Conservation (phyloP, 1,140 invertebrate species). For the Drosophila insularis region DNA sequence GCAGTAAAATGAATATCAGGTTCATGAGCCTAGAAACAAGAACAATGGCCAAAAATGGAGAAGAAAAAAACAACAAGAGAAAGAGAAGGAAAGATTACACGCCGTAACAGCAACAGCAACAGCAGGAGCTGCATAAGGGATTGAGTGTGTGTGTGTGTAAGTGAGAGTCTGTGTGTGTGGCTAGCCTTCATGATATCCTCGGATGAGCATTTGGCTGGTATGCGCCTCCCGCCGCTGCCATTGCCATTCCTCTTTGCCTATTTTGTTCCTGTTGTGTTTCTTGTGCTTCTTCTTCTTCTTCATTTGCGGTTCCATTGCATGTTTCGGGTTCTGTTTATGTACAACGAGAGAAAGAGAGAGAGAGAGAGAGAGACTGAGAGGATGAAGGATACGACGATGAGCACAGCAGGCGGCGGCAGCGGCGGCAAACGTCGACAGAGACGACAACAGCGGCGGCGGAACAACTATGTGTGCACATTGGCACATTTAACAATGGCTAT, state of each 20-base stretch:
- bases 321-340: constrained; percentile 71
- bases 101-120: neutral
- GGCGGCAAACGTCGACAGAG: constrained; percentile 1
- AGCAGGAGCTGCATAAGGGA: constrained; percentile 6
- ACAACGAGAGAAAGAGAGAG: constrained; percentile 44
- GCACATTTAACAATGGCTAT: constrained; percentile 74
- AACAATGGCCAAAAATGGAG: constrained; percentile 8
- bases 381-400: constrained; percentile 51
- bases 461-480: constrained; percentile 73
- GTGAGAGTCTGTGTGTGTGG: constrained; percentile 22
- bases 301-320: constrained; percentile 20
- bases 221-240: constrained; percentile 33
- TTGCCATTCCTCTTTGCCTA: constrained; percentile 16
- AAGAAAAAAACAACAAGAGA: neutral
- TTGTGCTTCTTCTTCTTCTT: constrained; percentile 5
- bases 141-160: constrained; percentile 7
- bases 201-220: constrained; percentile 67
- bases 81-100: neutral
- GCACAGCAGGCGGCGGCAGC: constrained; percentile 41
- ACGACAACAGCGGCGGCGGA: constrained; percentile 37
- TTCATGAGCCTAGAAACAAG: constrained; percentile 5
- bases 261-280: constrained; percentile 38
- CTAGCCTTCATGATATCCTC: constrained; percentile 66
- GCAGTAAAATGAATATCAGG: constrained; percentile 9
- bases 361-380: constrained; percentile 34